These are phyloP conservation scores for Erpornis zantholeuca DNA, from an alignment of 2,113 vertebrate genomes.

Conservation along the genomic window DNA sequence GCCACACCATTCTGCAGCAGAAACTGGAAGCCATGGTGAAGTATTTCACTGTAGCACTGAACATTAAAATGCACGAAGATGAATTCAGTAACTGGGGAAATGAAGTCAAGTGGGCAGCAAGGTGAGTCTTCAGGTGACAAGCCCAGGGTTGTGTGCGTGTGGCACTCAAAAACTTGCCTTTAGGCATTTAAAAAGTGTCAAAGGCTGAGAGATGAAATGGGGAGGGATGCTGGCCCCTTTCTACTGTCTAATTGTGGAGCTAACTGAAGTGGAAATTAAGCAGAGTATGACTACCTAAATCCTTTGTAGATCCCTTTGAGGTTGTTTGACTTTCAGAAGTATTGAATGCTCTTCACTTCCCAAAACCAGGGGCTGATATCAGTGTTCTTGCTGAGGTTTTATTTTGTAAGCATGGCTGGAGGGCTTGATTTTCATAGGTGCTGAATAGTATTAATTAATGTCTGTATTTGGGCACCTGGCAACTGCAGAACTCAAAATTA, in stretches of 20 bases:
- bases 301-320: background rate
- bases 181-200: background rate
- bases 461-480: background rate
- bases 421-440: background rate
- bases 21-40: background rate
- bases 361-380: background rate
- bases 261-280: background rate
- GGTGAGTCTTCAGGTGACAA: background rate
- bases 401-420: background rate
- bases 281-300: background rate
- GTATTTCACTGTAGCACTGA: background rate
- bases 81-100: background rate
- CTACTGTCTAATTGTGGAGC: background rate
- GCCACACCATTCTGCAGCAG: background rate
- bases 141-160: rapidly evolving
- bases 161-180: background rate
- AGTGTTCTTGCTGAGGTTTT: background rate
- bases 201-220: background rate
- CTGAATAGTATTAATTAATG: background rate
- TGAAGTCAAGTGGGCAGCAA: background rate
- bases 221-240: background rate
- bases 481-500: background rate
- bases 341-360: background rate
- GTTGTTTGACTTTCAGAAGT: background rate
- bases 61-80: background rate